phyloP scores from a whole-genome alignment of 2,888 invertebrate genomes.

The Neoitamus cyanurus region DNA sequence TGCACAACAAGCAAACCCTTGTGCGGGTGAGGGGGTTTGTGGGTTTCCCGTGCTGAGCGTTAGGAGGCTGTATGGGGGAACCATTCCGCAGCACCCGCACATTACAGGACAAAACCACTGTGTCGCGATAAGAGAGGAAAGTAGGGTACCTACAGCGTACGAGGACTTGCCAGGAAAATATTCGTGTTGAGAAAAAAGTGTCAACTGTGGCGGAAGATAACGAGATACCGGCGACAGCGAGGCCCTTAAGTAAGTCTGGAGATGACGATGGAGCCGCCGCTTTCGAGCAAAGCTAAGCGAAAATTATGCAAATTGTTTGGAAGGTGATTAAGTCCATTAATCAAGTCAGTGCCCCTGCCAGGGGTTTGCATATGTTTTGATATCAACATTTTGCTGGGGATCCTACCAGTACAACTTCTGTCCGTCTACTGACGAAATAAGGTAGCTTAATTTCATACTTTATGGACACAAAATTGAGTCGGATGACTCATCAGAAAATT shows the following conservation, averaged over 20 bases:
- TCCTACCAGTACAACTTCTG: not conserved
- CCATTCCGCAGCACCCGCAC: not conserved
- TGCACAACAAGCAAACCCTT: not conserved
- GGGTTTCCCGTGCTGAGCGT: not conserved
- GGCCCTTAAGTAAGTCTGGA: not conserved
- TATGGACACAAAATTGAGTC: not conserved
- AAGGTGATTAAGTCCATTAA: not conserved
- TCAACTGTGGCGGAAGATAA: not conserved
- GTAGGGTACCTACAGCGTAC: not conserved
- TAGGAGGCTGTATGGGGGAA: not conserved
- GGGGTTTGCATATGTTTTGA: not conserved
- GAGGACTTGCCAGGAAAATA: not conserved
- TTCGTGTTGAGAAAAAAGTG: not conserved
- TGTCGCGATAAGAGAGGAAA: not conserved
- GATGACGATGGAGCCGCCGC: not conserved
- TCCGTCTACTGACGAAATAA: not conserved
- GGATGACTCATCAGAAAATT: not conserved
- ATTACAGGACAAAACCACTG: not conserved
- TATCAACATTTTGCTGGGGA: not conserved
- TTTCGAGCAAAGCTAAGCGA: not conserved
- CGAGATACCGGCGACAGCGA: not conserved
- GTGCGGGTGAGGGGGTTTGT: not conserved
- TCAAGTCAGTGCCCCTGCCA: not conserved
- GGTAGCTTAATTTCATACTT: not conserved
- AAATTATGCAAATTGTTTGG: conserved; percentile 1